Evolutionary conservation across 2,888 invertebrate genomes (phyloP).

Genomic region (Acleris emargana): DNA sequence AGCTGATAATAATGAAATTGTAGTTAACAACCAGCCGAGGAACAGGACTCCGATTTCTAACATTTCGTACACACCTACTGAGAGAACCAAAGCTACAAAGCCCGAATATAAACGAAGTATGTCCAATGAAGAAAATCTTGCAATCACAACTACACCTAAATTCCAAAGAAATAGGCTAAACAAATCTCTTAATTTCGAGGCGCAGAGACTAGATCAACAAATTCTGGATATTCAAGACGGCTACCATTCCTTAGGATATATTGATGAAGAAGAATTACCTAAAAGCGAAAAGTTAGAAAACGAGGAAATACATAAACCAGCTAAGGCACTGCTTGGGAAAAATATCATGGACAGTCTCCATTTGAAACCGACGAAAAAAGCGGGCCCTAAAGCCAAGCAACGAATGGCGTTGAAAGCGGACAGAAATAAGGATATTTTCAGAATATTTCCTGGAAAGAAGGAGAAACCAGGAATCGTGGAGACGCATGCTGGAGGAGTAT

Average conservation of each 20-base stretch:
- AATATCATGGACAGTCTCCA: conserved; percentile 80
- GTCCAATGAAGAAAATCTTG: conserved; percentile 67
- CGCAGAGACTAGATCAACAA: conserved; percentile 76
- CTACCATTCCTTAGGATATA: conserved; percentile 74
- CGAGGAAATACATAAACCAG: conserved; percentile 67
- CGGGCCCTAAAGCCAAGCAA: conserved; percentile 76
- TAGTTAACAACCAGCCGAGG: conserved; percentile 78
- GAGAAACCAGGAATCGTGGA: conserved; percentile 65
- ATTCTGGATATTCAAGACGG: conserved; percentile 79
- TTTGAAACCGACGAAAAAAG: conserved; percentile 75
- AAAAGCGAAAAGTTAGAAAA: conserved; percentile 52
- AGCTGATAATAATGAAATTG: conserved; percentile 75
- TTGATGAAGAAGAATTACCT: conserved; percentile 66
- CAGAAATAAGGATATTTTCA: conserved; percentile 68
- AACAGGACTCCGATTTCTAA: conserved; percentile 78
- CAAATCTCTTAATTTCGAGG: conserved; percentile 78
- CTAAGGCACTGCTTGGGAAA: conserved; percentile 73
- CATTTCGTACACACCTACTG: conserved; percentile 70
- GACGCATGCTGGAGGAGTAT: conserved; percentile 65
- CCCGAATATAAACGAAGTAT: conserved; percentile 68
- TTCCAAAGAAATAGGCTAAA: conserved; percentile 80
- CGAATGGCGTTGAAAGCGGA: conserved; percentile 64
- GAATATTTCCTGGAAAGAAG: conserved; percentile 69
- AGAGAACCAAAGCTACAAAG: conserved; percentile 61
- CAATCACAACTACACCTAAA: conserved; percentile 68